A percentile compares a stretch with the other conserved stretches of the same genome.
phyloP scores from a whole-genome alignment of 2,113 vertebrate species.

The Greenwoodochromis staneri region DNA sequence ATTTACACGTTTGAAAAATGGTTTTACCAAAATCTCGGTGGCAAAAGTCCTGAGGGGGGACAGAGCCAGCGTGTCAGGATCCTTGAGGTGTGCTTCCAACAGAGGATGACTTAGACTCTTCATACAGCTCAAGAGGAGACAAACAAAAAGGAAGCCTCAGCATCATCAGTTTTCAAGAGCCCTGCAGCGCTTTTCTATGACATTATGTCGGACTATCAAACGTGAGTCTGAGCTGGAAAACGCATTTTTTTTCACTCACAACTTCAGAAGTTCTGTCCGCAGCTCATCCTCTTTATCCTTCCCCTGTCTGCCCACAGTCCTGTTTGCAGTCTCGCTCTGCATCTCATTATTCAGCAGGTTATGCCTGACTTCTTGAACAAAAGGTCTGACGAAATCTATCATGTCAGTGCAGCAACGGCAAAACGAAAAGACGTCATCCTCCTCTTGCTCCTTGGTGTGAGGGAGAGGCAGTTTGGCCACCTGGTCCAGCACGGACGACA shows the following conservation, averaged over 20 bases:
- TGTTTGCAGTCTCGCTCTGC: neutral
- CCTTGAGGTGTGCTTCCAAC: conserved; percentile 77
- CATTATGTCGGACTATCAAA: neutral
- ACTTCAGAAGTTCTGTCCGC: conserved; percentile 85
- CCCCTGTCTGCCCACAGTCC: neutral
- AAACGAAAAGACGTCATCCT: conserved; percentile 80
- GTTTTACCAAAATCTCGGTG: conserved; percentile 78
- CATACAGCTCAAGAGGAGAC: conserved; percentile 78
- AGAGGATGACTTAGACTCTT: conserved; percentile 83
- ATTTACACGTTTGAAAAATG: neutral
- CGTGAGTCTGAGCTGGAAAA: neutral
- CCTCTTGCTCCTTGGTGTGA: conserved; percentile 80
- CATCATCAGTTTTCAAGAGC: neutral
- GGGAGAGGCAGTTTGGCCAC: conserved; percentile 84
- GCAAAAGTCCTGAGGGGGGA: conserved; percentile 85
- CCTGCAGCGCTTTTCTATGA: neutral
- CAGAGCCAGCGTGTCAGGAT: conserved; percentile 69
- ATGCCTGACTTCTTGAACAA: conserved; percentile 76
- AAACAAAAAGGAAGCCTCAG: neutral
- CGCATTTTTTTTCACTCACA: conserved; percentile 72
- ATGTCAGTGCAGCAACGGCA: conserved; percentile 82
- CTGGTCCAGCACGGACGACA: conserved; percentile 85
- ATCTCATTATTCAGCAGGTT: conserved; percentile 19
- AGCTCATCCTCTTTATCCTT: conserved; percentile 70
- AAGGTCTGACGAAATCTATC: conserved; percentile 79